Conservation (phyloP, 2,113 vertebrate genomes). For the Alligator mississippiensis region DNA sequence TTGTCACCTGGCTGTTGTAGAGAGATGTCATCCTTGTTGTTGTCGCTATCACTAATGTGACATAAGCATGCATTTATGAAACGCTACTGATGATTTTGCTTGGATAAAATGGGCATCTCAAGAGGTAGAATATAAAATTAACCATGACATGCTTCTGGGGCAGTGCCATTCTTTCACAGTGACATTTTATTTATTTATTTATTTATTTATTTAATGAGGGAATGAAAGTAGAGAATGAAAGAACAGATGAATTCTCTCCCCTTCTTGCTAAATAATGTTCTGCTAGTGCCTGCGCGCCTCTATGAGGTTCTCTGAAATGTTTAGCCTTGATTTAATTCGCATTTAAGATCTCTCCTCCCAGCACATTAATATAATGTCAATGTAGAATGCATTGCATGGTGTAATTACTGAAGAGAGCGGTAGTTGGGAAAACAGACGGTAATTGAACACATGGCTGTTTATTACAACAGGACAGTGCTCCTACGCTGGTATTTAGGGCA, state of each 20-base stretch:
- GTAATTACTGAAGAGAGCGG: conserved; percentile 74
- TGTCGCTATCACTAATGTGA: background rate
- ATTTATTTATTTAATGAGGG: conserved; percentile 52
- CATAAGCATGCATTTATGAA: background rate
- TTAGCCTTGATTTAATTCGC: conserved; percentile 73
- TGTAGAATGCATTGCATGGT: conserved; percentile 61
- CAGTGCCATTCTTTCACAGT: background rate
- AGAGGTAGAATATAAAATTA: conserved; percentile 18
- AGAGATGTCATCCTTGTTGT: background rate
- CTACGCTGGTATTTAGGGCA: conserved; percentile 69
- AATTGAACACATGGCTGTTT: conserved; percentile 73
- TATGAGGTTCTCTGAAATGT: conserved; percentile 42
- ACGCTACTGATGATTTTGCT: background rate
- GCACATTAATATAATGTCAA: conserved; percentile 73
- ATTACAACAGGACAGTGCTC: conserved; percentile 71
- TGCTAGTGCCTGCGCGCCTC: conserved; percentile 14
- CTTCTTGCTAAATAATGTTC: conserved; percentile 45
- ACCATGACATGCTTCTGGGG: background rate
- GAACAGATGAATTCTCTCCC: conserved; percentile 7
- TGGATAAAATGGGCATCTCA: conserved; percentile 44
- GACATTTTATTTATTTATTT: background rate
- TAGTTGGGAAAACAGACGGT: conserved; percentile 66
- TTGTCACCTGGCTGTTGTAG: conserved; percentile 43
- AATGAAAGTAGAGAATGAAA: conserved; percentile 18
- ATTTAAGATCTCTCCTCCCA: conserved; percentile 71